phyloP scores from a whole-genome alignment of 2,797 vertebrate genomes.

The Semaprochilodus insignis region DNA sequence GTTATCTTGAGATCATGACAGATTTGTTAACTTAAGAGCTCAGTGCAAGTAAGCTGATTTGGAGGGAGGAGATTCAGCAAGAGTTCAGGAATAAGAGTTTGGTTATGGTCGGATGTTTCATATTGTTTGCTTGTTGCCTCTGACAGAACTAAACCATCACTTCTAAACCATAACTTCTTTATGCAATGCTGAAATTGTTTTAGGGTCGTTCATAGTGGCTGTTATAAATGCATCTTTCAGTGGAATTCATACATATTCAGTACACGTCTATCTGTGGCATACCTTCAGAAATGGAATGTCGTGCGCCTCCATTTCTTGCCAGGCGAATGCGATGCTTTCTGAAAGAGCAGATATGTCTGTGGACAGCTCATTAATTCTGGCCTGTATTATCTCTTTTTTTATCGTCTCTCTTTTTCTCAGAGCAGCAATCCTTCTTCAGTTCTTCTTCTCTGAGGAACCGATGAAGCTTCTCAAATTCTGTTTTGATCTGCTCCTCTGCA shows the following conservation, averaged over 20 bases:
- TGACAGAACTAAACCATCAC: too few relatives aligned
- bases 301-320: conserved; percentile 21
- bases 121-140: too few relatives aligned
- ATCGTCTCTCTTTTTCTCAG: background rate
- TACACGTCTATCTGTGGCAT: background rate
- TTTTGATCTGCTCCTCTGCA: conserved; percentile 30
- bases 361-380: conserved; percentile 24
- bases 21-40: too few relatives aligned
- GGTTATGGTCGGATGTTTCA: too few relatives aligned
- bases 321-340: conserved; percentile 2
- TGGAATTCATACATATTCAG: background rate
- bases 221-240: background rate
- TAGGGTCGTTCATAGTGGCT: too few relatives aligned
- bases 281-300: conserved; percentile 50
- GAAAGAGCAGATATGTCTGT: conserved; percentile 31
- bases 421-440: conserved; percentile 23
- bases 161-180: too few relatives aligned
- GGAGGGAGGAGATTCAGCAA: too few relatives aligned
- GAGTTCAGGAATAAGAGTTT: too few relatives aligned
- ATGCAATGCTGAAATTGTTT: too few relatives aligned
- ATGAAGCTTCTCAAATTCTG: conserved; percentile 47
- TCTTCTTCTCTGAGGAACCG: conserved; percentile 34
- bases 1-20: too few relatives aligned
- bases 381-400: background rate
- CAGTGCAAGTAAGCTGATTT: too few relatives aligned